Percentiles rank a stretch among this genome's conserved stretches.
These are phyloP conservation scores for Mantis religiosa DNA, from an alignment of 2,888 invertebrate species.

Conservation along the genomic window DNA sequence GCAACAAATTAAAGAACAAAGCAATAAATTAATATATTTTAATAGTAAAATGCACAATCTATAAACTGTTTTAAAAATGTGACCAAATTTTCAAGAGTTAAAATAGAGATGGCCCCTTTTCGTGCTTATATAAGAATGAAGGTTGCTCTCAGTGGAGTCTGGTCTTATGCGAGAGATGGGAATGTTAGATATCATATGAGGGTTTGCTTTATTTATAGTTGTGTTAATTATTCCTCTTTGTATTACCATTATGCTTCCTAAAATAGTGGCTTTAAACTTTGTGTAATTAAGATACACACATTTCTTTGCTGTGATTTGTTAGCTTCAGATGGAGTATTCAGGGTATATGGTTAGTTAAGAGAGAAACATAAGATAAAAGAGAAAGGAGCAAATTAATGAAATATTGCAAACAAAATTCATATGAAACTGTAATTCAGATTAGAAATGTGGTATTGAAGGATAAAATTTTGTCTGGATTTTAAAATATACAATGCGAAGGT, in stretches of 20 bases:
- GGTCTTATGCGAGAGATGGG: not conserved
- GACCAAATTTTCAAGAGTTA: not conserved
- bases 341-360: not conserved
- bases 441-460: not conserved
- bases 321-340: not conserved
- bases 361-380: too few relatives aligned
- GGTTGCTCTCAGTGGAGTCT: not conserved
- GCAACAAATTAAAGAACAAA: not conserved
- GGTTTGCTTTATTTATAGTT: too few relatives aligned
- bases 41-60: not conserved
- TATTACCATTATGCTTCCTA: not conserved
- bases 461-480: not conserved
- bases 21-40: conserved; percentile 16
- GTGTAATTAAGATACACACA: not conserved
- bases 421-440: not conserved
- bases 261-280: not conserved
- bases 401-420: not conserved
- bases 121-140: not conserved
- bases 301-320: not conserved
- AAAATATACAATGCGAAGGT: too few relatives aligned
- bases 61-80: not conserved
- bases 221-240: not conserved
- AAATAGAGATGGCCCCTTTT: not conserved
- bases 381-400: too few relatives aligned
- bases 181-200: not conserved